Evolutionary conservation across 2,888 invertebrate genomes (phyloP).

Genomic region (Diploptera punctata): DNA sequence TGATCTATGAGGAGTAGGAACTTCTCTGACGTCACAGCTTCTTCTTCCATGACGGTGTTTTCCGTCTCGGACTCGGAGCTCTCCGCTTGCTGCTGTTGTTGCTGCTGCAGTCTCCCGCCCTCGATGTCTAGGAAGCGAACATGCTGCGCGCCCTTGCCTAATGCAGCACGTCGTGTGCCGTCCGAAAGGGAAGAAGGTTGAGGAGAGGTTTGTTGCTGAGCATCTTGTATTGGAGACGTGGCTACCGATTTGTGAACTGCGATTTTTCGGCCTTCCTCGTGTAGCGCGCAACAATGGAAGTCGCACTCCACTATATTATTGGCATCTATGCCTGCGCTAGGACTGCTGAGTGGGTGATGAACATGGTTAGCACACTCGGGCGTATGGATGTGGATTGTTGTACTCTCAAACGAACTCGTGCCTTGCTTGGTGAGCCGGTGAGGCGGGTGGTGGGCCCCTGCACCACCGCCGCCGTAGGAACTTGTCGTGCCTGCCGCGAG

Average conservation of each 20-base stretch:
- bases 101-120: constrained; percentile 51
- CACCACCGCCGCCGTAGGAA: constrained; percentile 51
- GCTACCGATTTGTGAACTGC: constrained; percentile 92
- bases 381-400: constrained; percentile 81
- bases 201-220: constrained; percentile 59
- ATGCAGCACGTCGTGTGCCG: constrained; percentile 43
- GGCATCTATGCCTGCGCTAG: constrained; percentile 56
- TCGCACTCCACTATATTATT: constrained; percentile 77
- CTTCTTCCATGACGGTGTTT: constrained; percentile 92
- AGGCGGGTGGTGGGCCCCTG: constrained; percentile 48
- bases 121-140: constrained; percentile 86
- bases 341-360: constrained; percentile 71
- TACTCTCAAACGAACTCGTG: constrained; percentile 70
- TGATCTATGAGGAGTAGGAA: constrained; percentile 93
- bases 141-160: constrained; percentile 51
- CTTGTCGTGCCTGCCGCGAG: constrained; percentile 54
- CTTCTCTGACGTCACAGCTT: constrained; percentile 87
- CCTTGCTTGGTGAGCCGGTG: constrained; percentile 61
- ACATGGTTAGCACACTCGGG: constrained; percentile 77
- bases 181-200: constrained; percentile 52
- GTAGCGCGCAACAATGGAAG: constrained; percentile 94
- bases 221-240: constrained; percentile 90
- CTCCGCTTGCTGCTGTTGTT: constrained; percentile 54
- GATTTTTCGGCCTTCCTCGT: constrained; percentile 91
- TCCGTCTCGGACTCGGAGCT: constrained; percentile 93